A percentile compares a stretch with the other conserved stretches of the same genome.
Evolutionary conservation across 2,797 vertebrate genomes (phyloP).

Genomic region (Aeoliscus strigatus): DNA sequence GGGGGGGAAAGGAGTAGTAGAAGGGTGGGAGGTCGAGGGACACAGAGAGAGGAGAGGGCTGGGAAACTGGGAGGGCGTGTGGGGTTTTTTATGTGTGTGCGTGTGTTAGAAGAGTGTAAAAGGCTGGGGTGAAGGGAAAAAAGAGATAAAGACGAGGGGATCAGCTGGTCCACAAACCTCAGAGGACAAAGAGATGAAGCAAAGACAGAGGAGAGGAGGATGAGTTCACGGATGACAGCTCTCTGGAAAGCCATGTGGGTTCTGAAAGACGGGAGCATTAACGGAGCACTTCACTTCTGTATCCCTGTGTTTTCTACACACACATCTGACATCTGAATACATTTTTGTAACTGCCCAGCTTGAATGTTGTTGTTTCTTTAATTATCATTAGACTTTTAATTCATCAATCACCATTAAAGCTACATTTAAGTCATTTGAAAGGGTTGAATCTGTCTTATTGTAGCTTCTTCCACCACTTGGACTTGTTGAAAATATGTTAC

Average conservation of each 20-base stretch:
- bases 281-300: slow-evolving; percentile 12
- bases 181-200: slow-evolving; percentile 26
- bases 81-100: slow-evolving; percentile 15
- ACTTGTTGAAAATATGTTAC: neutral
- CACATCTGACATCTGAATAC: slow-evolving; percentile 3
- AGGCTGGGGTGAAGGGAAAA: slow-evolving; percentile 3
- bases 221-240: slow-evolving; percentile 49
- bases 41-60: slow-evolving; percentile 26
- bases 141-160: slow-evolving; percentile 38
- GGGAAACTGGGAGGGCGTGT: slow-evolving; percentile 40
- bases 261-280: slow-evolving; percentile 12
- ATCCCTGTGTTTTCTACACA: slow-evolving; percentile 3
- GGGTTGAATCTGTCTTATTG: too few relatives aligned
- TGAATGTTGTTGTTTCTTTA: slow-evolving; percentile 2
- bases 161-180: slow-evolving; percentile 52
- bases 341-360: slow-evolving; percentile 8
- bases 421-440: too few relatives aligned
- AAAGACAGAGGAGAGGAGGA: slow-evolving; percentile 32
- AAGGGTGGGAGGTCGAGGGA: slow-evolving; percentile 36
- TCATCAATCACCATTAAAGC: neutral
- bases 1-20: slow-evolving; percentile 21
- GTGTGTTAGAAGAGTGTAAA: slow-evolving; percentile 17
- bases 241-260: slow-evolving; percentile 38
- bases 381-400: slow-evolving; percentile 2
- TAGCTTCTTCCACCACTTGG: too few relatives aligned